Evolutionary conservation across 2,113 vertebrate species (phyloP), one percentile per base, ranked within the genome.

Genomic region (Daubentonia madagascariensis): DNA sequence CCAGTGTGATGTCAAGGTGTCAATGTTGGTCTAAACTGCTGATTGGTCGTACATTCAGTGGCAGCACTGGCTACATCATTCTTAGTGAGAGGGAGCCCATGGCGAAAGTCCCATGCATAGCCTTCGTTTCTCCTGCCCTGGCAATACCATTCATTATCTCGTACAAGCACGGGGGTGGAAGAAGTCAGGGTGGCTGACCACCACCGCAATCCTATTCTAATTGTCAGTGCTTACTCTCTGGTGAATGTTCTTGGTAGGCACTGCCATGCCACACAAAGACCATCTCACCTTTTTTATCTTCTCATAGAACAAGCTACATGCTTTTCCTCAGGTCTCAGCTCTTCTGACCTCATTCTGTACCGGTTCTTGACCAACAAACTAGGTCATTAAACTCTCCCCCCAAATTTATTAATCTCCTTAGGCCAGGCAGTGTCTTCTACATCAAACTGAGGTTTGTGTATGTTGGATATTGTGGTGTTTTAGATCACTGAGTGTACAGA

Each of bases 81-180:
- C 32, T 54, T 52, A n/a, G 0, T 57, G 35, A 67, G 40, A 89
- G 80, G 18, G 6, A 20, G n/a, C 1, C 9, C 1, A 17, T 28
- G 0, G 28, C 48, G 32, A 68, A 54, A 70, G 8, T 35, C 0
- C 1, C 45, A 54, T 16, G 3, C 3, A 40, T 16, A 25, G 5
- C 3, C 3, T 78, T 17, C 5, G 3, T 25, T 57, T 73, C 5
- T 68, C 28, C 45, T 25, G 6, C 28, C 6, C 12, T 63, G 50
- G 14, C 8, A 37, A 43, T 25, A 20, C 5, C 28, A 28, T 18
- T 59, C 28, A 43, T 32, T 32, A 4, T 12, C 75, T 57, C 75
- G 23, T 32, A 17, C 0, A 48, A 86, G 6, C 13, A 40, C 9
- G 18, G 40, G 37, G 30, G 11, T 68, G 22, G 25, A 6, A 32